phyloP scores from a whole-genome alignment of 2,797 vertebrate species.

The Melanotaenia boesemani region DNA sequence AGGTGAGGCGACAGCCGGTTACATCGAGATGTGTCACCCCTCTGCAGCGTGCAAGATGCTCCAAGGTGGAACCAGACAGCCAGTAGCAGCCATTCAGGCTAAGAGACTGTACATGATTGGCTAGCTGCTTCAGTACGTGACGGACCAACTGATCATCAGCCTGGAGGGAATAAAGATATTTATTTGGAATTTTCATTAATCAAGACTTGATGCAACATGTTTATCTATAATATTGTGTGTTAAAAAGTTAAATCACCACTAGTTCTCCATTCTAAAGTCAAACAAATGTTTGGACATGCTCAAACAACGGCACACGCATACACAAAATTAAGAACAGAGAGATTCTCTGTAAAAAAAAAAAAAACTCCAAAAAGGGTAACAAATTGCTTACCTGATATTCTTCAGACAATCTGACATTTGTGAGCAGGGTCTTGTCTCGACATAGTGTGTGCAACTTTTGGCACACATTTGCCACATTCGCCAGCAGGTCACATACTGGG shows the following conservation, averaged over 20 bases:
- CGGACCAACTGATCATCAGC: constrained; percentile 87
- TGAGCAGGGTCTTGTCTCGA: constrained; percentile 92
- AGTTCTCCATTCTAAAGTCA: neutral
- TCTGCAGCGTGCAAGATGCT: constrained; percentile 87
- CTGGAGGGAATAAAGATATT: constrained; percentile 69
- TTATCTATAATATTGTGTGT: neutral
- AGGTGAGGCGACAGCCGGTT: constrained; percentile 91
- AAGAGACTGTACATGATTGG: constrained; percentile 89
- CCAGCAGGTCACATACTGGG: constrained; percentile 90
- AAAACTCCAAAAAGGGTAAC: neutral
- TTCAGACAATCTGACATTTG: constrained; percentile 87
- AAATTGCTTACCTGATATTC: constrained; percentile 86
- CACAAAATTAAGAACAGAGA: neutral
- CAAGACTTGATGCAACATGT: neutral
- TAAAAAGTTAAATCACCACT: neutral
- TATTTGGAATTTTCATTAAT: neutral
- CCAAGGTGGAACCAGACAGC: constrained; percentile 87
- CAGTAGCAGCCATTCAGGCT: constrained; percentile 95
- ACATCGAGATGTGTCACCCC: constrained; percentile 90
- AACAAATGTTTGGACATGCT: neutral
- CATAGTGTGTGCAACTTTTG: constrained; percentile 89
- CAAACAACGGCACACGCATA: neutral
- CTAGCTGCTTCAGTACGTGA: constrained; percentile 84
- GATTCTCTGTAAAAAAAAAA: neutral
- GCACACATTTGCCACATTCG: constrained; percentile 89